These are phyloP conservation scores for Macrostomum cliftonense DNA, from an alignment of 2,888 invertebrate species.

Conservation along the genomic window DNA sequence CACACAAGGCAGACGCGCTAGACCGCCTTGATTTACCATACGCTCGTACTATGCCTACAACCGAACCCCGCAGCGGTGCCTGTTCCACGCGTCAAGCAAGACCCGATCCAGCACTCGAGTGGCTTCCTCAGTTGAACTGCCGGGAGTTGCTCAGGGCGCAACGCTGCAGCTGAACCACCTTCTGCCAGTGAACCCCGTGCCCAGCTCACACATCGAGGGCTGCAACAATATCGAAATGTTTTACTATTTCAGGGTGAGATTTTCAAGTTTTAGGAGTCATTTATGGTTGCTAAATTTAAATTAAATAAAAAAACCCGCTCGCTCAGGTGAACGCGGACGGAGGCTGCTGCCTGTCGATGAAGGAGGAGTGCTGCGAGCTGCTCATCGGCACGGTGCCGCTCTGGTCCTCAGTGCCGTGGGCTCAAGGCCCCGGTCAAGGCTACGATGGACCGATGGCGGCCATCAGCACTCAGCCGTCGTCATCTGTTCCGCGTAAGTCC, in stretches of 20 bases:
- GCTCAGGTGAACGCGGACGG: constrained; percentile 3
- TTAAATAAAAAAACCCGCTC: too few species aligned
- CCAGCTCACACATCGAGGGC: constrained; percentile 16
- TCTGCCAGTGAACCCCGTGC: constrained; percentile 15
- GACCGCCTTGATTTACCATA: too few species aligned
- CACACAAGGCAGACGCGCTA: too few species aligned
- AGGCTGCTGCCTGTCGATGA: not conserved
- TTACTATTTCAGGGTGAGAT: constrained; percentile 15
- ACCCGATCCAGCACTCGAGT: constrained; percentile 7
- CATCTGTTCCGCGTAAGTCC: not conserved
- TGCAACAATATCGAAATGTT: constrained; percentile 16
- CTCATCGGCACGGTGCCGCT: not conserved
- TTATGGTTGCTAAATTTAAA: too few species aligned
- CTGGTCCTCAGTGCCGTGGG: not conserved
- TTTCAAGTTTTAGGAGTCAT: too few species aligned
- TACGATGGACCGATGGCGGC: too few species aligned
- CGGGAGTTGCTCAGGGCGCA: too few species aligned
- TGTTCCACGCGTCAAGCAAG: constrained; percentile 10
- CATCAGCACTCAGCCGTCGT: not conserved
- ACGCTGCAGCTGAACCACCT: constrained; percentile 2
- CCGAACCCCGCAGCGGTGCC: not conserved
- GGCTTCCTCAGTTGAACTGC: constrained; percentile 5
- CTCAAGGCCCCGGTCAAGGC: not conserved
- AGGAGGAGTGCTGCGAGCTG: not conserved
- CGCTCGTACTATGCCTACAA: too few species aligned